Conservation (phyloP, 2,113 vertebrate genomes). For the Callithrix jacchus region DNA sequence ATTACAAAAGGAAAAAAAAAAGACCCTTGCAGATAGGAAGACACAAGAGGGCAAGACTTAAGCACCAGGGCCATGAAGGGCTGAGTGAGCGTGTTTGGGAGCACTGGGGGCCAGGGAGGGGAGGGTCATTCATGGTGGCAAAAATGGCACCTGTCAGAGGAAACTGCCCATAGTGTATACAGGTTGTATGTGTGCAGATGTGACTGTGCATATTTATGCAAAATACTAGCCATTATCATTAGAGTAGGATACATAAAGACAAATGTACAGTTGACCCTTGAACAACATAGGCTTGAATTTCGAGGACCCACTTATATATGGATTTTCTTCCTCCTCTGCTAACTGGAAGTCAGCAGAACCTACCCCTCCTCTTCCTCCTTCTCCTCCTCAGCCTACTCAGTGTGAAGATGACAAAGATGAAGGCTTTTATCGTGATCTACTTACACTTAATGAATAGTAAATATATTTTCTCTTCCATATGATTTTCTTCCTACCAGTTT, state of each 20-base stretch:
- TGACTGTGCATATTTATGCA: not conserved
- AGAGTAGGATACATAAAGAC: not conserved
- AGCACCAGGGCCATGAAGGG: accelerated
- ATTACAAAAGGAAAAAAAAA: not conserved
- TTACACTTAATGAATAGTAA: not conserved
- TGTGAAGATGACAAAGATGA: not conserved
- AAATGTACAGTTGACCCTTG: not conserved
- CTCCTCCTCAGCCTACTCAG: not conserved
- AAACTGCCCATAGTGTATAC: not conserved
- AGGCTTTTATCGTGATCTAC: not conserved
- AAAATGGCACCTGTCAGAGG: not conserved
- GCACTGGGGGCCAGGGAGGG: not conserved
- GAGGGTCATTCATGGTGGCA: not conserved
- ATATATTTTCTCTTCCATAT: not conserved
- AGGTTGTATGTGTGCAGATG: not conserved
- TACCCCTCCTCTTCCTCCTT: not conserved
- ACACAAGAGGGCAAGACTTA: not conserved
- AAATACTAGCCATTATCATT: not conserved
- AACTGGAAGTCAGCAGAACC: not conserved
- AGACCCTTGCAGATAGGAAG: not conserved
- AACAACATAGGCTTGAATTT: not conserved
- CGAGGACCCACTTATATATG: not conserved
- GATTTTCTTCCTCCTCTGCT: not conserved
- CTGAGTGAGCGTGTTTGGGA: not conserved
- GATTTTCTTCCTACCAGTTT: not conserved